Percentiles rank a stretch among this genome's conserved stretches.
Conservation (phyloP, 2,797 vertebrate genomes). For the Pantherophis vulpinus region DNA sequence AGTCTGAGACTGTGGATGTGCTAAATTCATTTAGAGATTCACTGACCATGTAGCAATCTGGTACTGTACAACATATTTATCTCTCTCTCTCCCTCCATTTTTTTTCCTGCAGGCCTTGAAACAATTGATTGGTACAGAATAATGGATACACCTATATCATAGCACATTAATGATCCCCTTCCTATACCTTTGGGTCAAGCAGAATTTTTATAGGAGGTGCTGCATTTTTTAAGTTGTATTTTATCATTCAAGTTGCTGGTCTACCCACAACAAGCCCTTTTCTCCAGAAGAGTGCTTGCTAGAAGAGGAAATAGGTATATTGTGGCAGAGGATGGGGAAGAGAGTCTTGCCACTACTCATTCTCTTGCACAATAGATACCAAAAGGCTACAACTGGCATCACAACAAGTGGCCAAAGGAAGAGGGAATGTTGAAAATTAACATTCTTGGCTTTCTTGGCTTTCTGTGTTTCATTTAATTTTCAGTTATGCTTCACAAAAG, state of each 20-base stretch:
- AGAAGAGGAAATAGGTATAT: not conserved
- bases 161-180: not conserved
- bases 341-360: not conserved
- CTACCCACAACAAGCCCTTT: not conserved
- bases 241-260: not conserved
- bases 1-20: not conserved
- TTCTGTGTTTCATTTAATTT: not conserved
- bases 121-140: not conserved
- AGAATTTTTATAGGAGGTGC: not conserved
- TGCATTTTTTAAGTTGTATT: not conserved
- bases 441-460: too few relatives aligned
- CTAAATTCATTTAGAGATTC: not conserved
- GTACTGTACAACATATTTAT: not conserved
- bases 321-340: not conserved
- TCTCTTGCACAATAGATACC: not conserved
- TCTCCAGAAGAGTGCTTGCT: not conserved
- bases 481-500: not conserved
- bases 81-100: not conserved
- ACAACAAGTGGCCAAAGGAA: not conserved
- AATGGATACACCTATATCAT: not conserved
- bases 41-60: not conserved
- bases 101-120: not conserved
- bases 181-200: not conserved
- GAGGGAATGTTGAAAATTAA: not conserved
- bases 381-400: not conserved